These are phyloP conservation scores for Sander lucioperca DNA, from an alignment of 2,113 vertebrate species.

Conservation along the genomic window DNA sequence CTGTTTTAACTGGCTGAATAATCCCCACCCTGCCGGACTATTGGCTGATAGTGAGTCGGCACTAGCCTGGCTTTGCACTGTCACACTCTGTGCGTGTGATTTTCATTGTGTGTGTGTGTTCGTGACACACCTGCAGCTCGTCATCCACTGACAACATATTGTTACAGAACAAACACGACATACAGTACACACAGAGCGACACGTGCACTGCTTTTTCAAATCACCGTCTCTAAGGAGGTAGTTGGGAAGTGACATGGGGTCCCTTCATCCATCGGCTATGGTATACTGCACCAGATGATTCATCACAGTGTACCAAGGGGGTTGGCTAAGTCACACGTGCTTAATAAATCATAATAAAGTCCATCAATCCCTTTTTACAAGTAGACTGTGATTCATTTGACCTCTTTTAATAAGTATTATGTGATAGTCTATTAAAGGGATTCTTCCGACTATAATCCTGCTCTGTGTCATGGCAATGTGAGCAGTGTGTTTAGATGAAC, in stretches of 20 bases:
- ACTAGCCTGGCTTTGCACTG: not conserved
- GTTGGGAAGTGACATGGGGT: slow-evolving; percentile 10
- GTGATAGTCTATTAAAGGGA: too few relatives aligned
- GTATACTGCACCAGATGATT: not conserved
- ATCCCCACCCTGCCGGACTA: slow-evolving; percentile 23
- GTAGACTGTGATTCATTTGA: not conserved
- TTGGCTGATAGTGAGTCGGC: slow-evolving; percentile 24
- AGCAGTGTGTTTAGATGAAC: too few relatives aligned
- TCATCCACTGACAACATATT: not conserved
- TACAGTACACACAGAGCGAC: not conserved
- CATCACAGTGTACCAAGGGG: slow-evolving; percentile 3
- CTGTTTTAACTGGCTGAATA: slow-evolving; percentile 30
- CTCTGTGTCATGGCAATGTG: too few relatives aligned
- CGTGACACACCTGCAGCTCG: slow-evolving; percentile 8
- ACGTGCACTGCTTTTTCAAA: not conserved
- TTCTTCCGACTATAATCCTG: too few relatives aligned
- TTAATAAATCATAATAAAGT: not conserved
- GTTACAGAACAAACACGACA: not conserved
- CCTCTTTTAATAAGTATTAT: too few relatives aligned
- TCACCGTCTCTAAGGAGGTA: not conserved
- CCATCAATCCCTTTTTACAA: not conserved
- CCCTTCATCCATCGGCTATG: slow-evolving; percentile 21
- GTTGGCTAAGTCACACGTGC: slow-evolving; percentile 15
- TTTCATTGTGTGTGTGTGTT: not conserved
- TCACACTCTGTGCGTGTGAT: too few relatives aligned